Base-by-base conservation (phyloP, 2,888 invertebrate genomes). In the Tillus elongatus region DNA sequence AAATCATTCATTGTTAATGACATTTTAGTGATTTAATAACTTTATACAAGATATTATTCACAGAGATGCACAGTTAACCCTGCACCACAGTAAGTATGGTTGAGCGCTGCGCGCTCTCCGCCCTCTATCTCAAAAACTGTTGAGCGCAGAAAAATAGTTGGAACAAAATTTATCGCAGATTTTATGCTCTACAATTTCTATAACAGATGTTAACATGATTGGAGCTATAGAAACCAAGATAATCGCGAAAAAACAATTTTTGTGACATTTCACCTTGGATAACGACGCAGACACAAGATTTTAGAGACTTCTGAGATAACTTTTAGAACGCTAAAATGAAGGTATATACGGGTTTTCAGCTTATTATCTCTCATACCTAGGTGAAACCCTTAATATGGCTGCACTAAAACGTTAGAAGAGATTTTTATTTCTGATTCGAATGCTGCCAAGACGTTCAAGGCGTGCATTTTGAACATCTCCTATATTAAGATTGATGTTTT, bases 341-440 rank as follows among this genome's bases (percentile, higher is more conserved):
- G 24, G 24, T 19, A n/a, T 19, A 19, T 19, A 19, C 24, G 24
- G n/a, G 24, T 19, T 19, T n/a, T n/a, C 24, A 19, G n/a, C 24
- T 19, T 19, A 19, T 6, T 6, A 10, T 9, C 35, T 28, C 32
- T 42, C 9, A 36, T 35, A n/a, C 27, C 34, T 2, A 42, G 27
- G 15, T 28, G 26, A 13, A 15, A 27, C 3, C 24, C 6, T 19
- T 19, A 8, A n/a, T 19, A 8, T 19, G 24, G n/a, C n/a, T n/a
- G n/a, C n/a, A n/a, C n/a, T n/a, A n/a, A n/a, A n/a, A n/a, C n/a
- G n/a, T n/a, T n/a, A n/a, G n/a, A n/a, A n/a, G n/a, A n/a, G n/a
- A n/a, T n/a, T n/a, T n/a, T n/a, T n/a, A n/a, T n/a, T n/a, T n/a
- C n/a, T n/a, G n/a, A n/a, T n/a, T n/a, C n/a, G n/a, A n/a, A n/a